Evolutionary conservation across 2,797 vertebrate genomes (phyloP).

Genomic region (Apogon talboti): DNA sequence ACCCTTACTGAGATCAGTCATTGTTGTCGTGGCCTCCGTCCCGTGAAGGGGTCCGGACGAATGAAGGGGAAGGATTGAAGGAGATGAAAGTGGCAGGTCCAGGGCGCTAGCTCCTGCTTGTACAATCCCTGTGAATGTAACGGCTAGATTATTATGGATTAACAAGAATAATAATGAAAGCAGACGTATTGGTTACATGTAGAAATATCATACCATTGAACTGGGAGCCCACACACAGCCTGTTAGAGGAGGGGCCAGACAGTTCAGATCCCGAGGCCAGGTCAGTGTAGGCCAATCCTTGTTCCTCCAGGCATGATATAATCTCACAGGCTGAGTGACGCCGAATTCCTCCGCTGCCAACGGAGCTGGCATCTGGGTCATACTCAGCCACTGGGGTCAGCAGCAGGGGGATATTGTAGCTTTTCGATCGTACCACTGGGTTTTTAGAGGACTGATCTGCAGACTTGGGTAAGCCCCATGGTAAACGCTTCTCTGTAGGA

Average conservation of each 20-base stretch:
- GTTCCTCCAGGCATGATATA: constrained; percentile 91
- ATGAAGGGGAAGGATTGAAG: constrained; percentile 82
- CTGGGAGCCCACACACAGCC: constrained; percentile 80
- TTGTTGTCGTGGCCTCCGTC: constrained; percentile 80
- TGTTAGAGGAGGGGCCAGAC: constrained; percentile 77
- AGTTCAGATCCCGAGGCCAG: constrained; percentile 76
- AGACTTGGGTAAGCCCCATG: constrained; percentile 88
- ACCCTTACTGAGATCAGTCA: constrained; percentile 79
- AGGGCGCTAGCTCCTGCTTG: constrained; percentile 63
- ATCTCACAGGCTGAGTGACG: constrained; percentile 96
- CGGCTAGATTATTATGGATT: constrained; percentile 14
- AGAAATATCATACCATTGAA: constrained; percentile 70
- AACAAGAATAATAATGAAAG: constrained; percentile 10
- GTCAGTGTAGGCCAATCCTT: constrained; percentile 83
- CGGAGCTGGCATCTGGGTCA: constrained; percentile 87
- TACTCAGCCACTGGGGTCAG: constrained; percentile 96
- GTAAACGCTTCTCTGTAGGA: constrained; percentile 89
- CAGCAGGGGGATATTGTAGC: constrained; percentile 96
- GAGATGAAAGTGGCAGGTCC: constrained; percentile 78
- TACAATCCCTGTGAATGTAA: constrained; percentile 63
- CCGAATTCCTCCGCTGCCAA: constrained; percentile 87
- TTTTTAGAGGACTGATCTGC: constrained; percentile 90
- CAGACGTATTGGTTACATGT: constrained; percentile 2
- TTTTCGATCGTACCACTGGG: constrained; percentile 95
- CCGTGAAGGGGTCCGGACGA: constrained; percentile 85